Conservation (phyloP, 2,113 vertebrate species). For the Solenodon paradoxus region DNA sequence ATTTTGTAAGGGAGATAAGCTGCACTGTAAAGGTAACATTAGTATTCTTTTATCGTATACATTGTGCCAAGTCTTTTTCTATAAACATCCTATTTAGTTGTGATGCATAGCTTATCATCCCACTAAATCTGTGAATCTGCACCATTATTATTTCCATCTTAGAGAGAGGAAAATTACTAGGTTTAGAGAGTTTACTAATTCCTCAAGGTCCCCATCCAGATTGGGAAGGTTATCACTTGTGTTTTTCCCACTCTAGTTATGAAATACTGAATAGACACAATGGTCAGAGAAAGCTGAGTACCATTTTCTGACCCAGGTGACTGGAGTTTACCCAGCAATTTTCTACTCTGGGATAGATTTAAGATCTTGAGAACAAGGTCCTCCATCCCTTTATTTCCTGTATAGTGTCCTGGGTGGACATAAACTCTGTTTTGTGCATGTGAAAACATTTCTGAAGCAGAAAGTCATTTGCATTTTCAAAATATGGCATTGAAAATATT, state of each 20-base stretch:
- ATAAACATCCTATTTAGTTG: neutral
- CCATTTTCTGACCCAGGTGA: neutral
- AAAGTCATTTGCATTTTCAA: constrained; percentile 35
- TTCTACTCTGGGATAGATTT: neutral
- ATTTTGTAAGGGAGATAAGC: neutral
- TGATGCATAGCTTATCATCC: neutral
- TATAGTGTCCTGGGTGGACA: neutral
- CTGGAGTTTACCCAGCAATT: neutral
- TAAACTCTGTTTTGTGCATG: neutral
- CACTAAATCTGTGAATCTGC: neutral
- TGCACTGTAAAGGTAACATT: neutral
- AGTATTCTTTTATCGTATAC: neutral
- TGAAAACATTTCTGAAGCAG: neutral
- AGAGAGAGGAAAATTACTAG: neutral
- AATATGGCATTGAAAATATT: constrained; percentile 12
- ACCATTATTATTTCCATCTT: neutral
- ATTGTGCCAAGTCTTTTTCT: neutral
- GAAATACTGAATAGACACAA: neutral
- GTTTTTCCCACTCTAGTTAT: neutral
- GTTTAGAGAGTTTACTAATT: neutral
- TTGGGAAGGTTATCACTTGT: neutral
- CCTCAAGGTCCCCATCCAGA: neutral
- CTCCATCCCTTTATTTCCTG: neutral
- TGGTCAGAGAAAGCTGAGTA: neutral
- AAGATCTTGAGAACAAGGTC: neutral